Base-by-base conservation (phyloP, 2,797 vertebrate genomes). In the Chaetodon trifasciatus region DNA sequence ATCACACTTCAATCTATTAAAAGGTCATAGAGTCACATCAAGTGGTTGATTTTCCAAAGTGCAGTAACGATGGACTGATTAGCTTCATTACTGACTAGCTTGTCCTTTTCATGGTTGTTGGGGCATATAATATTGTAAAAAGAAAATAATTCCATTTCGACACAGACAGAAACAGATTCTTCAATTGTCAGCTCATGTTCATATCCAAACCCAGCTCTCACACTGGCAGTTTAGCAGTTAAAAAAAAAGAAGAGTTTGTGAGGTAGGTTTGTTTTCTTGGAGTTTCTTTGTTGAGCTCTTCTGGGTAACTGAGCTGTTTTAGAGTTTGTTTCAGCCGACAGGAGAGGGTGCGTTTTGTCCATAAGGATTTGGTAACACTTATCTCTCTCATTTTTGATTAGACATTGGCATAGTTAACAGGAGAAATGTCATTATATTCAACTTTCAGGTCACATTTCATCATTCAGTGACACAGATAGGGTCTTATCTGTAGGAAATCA, bases 401-500 rank as follows among this genome's bases (percentile, higher is more conserved):
- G 2, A 52, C 37, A 35, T 70, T n/a, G 64, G 56, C 24, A 57
- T 37, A 12, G 42, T 52, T 56, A 28, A 37, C 12, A 35, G 19
- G 21, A 55, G 4, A 19, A 42, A 55, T 21, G 55, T 8, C 19
- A 35, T 60, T 32, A 56, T 5, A 23, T 61, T 71, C 17, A 21
- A 55, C 21, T 17, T 42, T 47, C 5, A 21, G 42, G 28, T 57
- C 56, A 56, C 21, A 49, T 39, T 49, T 60, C 6, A 56, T 19
- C 49, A 44, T 40, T 53, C 55, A 58, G 58, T 56, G 37, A 63
- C 52, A 69, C 37, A 50, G 16, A 17, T 6, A 50, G 35, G 9
- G 37, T 10, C 21, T 80, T n/a, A 65, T 39, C 28, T 58, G 63
- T 50, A n/a, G 19, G 23, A 53, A 60, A 39, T 64, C 65, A 53